These are phyloP conservation scores for Melinaea menophilus DNA, from an alignment of 2,888 invertebrate genomes.

Conservation along the genomic window DNA sequence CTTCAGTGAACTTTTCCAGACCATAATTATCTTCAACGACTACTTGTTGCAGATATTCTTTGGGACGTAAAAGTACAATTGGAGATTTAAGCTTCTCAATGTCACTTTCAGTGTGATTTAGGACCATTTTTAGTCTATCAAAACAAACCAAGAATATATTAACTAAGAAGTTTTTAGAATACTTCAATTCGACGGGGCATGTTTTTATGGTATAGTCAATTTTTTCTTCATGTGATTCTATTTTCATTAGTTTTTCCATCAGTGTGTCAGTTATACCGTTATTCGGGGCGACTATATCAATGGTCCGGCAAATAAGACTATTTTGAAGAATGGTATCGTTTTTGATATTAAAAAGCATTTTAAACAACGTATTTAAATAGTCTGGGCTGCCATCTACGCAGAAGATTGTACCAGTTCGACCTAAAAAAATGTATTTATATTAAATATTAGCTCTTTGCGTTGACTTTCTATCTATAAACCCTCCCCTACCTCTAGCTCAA, in stretches of 20 bases:
- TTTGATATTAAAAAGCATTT: slow-evolving; percentile 63
- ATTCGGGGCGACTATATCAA: slow-evolving; percentile 71
- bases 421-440: slow-evolving; percentile 36
- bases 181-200: slow-evolving; percentile 59
- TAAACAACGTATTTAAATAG: slow-evolving; percentile 78
- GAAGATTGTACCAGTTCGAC: slow-evolving; percentile 79
- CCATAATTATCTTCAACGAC: slow-evolving; percentile 82
- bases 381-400: slow-evolving; percentile 91
- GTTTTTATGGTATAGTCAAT: slow-evolving; percentile 65
- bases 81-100: slow-evolving; percentile 75
- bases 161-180: slow-evolving; percentile 51
- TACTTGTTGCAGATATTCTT: slow-evolving; percentile 71
- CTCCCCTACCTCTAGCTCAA: too few relatives aligned
- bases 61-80: slow-evolving; percentile 80
- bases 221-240: slow-evolving; percentile 78
- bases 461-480: too few relatives aligned
- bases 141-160: slow-evolving; percentile 52
- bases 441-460: too few relatives aligned
- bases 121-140: slow-evolving; percentile 75
- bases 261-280: slow-evolving; percentile 56
- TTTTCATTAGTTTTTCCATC: slow-evolving; percentile 66
- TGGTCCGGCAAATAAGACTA: slow-evolving; percentile 75
- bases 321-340: slow-evolving; percentile 76
- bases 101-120: slow-evolving; percentile 64
- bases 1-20: slow-evolving; percentile 77